A percentile compares a stretch with the other conserved stretches of the same genome.
These are phyloP conservation scores for Loris lydekkerianus DNA, from an alignment of 2,797 vertebrate genomes.

Conservation along the genomic window DNA sequence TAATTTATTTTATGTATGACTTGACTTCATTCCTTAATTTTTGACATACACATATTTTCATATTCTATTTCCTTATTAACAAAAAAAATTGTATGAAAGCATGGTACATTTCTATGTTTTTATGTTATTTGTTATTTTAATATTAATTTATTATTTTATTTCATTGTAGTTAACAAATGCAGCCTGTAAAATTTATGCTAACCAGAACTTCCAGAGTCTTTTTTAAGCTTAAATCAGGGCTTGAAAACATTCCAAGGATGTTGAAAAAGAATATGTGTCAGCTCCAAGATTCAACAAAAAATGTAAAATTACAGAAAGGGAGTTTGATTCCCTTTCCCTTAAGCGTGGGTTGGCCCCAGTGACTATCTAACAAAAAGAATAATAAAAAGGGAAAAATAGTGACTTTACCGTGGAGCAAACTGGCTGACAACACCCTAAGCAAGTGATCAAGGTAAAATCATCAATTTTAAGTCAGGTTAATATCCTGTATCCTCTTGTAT, in stretches of 20 bases:
- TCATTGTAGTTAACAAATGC: background rate
- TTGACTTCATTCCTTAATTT: background rate
- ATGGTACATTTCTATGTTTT: background rate
- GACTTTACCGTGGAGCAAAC: background rate
- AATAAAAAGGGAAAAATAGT: background rate
- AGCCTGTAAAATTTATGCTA: background rate
- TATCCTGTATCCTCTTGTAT: background rate
- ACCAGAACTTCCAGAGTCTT: background rate
- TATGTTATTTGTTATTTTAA: background rate
- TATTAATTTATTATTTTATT: constrained; percentile 15
- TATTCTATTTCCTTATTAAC: background rate
- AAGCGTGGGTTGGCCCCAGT: background rate
- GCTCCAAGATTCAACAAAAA: background rate
- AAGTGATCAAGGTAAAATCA: background rate
- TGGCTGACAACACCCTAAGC: background rate
- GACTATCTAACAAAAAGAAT: background rate
- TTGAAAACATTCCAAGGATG: background rate
- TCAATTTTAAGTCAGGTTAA: background rate
- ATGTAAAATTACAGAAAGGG: background rate
- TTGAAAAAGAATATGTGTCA: background rate
- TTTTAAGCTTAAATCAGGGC: background rate
- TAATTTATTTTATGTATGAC: background rate
- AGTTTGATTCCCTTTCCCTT: background rate
- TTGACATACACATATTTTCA: background rate
- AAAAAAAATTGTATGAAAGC: background rate